Evolutionary conservation across 2,888 invertebrate species (phyloP), one percentile per base, ranked within the genome.

Genomic region (Nezara viridula): DNA sequence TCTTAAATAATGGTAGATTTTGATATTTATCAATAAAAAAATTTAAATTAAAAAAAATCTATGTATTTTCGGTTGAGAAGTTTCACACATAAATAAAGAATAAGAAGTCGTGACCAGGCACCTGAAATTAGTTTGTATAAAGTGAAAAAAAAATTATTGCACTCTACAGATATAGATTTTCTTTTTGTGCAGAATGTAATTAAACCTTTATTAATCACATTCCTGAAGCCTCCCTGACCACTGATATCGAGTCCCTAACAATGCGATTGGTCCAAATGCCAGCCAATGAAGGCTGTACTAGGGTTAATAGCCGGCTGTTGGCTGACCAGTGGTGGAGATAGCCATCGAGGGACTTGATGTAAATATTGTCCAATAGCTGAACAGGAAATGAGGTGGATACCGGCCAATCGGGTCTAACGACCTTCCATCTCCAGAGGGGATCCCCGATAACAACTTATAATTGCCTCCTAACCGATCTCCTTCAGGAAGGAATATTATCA

Each of bases 371-470:
- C 66, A 73, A 73, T 73, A 73, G 66, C 66, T 7, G 66, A 37
- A 37, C 32, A 37, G 66, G 66, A 73, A 73, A 73, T 73, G 66
- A 73, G 66, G 66, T 73, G 66, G 66, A 73, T 73, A 73, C 66
- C 66, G 66, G 32, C 19, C 66, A 73, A 73, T 73, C 66, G 66
- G 66, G 7, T 7, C 37, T 73, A 73, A 73, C 66, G 66, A 73
- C 66, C 37, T 73, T 73, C 66, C 66, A 73, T 73, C 66, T 37
- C 66, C 37, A 73, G 7, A 24, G 66, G 66, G 27, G 21, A 37
- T 73, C 19, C 4, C 37, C 19, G 66, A 73, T 73, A 73, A 73
- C 66, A 73, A 73, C 66, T 73, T 73, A 37, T 73, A 73, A 73
- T 73, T 73, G 66, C 66, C 66, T 73, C 66, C 66, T 37, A 7